phyloP scores from a whole-genome alignment of 2,113 vertebrate genomes.

The Sigmodon hispidus region DNA sequence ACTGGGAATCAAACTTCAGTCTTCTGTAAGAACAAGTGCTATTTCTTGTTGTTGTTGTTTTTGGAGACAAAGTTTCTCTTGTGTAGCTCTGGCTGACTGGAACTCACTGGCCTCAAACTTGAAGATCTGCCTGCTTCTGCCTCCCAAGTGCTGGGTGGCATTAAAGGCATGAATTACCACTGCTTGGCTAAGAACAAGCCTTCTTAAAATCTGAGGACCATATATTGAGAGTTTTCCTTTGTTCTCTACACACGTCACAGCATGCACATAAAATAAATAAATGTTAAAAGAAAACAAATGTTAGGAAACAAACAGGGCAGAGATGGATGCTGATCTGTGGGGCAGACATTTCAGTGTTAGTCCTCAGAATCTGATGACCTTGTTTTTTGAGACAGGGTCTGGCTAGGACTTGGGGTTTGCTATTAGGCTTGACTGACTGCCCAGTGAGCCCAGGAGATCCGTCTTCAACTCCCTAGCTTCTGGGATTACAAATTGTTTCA shows the following conservation, averaged over 20 bases:
- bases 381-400: neutral
- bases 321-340: neutral
- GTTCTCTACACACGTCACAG: neutral
- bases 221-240: neutral
- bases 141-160: neutral
- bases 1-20: neutral
- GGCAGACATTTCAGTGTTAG: neutral
- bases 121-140: neutral
- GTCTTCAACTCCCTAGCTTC: neutral
- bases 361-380: neutral
- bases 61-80: neutral
- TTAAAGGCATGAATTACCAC: neutral
- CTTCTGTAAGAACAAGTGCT: neutral
- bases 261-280: neutral
- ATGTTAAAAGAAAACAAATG: neutral
- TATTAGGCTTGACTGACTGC: neutral
- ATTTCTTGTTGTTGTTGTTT: no score
- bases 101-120: neutral
- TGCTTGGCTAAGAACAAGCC: neutral
- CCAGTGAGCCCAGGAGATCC: neutral
- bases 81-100: neutral
- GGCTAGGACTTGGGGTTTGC: neutral
- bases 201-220: neutral
- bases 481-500: neutral
- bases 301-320: neutral